Evolutionary conservation across 2,113 vertebrate genomes (phyloP).

Genomic region (mouse (Mus musculus)): DNA sequence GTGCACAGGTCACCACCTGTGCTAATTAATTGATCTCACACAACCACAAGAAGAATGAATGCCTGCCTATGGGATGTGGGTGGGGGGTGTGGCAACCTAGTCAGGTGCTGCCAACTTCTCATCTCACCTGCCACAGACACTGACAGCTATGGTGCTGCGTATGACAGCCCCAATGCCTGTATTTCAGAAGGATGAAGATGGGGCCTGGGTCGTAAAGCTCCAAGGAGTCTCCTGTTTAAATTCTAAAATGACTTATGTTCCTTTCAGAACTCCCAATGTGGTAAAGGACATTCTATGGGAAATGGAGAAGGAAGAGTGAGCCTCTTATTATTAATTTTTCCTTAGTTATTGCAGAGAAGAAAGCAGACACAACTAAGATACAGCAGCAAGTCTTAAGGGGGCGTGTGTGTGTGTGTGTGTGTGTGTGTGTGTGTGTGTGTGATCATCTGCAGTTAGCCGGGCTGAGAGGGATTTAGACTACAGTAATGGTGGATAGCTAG

Average conservation of each 20-base stretch:
- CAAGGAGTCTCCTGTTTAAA: neutral
- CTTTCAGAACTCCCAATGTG: neutral
- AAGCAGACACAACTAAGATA: fast-evolving
- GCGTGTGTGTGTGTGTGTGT: too few relatives aligned
- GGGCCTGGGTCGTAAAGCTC: neutral
- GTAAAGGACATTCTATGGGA: neutral
- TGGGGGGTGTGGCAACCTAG: neutral
- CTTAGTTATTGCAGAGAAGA: neutral
- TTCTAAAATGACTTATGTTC: neutral
- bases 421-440: too few relatives aligned
- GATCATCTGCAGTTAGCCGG: neutral
- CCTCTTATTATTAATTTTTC: neutral
- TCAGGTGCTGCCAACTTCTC: neutral
- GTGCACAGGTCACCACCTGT: neutral
- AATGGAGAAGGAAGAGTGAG: neutral
- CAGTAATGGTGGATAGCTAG: neutral
- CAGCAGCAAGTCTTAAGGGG: neutral
- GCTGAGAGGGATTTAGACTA: neutral
- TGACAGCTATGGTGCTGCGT: neutral
- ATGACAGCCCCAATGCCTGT: too few relatives aligned
- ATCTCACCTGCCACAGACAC: neutral
- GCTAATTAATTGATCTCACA: neutral
- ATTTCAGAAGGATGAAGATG: neutral
- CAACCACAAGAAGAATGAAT: neutral
- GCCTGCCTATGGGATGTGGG: neutral